Percentiles rank a stretch among this genome's conserved stretches.
These are phyloP conservation scores for Orgyia antiqua DNA, from an alignment of 2,888 invertebrate species.

Conservation along the genomic window DNA sequence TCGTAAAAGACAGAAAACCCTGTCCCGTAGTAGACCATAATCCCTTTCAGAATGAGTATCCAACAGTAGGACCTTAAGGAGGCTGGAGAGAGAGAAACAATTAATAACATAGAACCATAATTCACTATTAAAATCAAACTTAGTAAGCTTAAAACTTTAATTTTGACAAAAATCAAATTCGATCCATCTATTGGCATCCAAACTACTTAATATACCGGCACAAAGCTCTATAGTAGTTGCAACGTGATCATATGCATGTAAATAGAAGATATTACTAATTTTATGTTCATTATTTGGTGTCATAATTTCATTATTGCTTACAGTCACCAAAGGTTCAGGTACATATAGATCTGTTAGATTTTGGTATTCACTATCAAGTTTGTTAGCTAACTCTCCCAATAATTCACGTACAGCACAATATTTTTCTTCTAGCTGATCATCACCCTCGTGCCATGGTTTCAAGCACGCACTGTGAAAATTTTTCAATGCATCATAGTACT, in stretches of 20 bases:
- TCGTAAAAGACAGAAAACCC: no score
- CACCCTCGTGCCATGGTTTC: constrained; percentile 58
- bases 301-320: not conserved
- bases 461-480: constrained; percentile 44
- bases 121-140: no score
- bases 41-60: no score
- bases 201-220: constrained; percentile 56
- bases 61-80: no score
- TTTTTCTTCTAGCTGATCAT: constrained; percentile 45
- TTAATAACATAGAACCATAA: no score
- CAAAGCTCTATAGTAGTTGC: constrained; percentile 43
- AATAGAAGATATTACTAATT: constrained; percentile 45
- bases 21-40: no score
- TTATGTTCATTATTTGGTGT: constrained; percentile 16
- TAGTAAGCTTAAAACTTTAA: no score
- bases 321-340: not conserved
- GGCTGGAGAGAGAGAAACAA: no score
- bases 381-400: constrained; percentile 44
- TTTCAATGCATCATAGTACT: constrained; percentile 44
- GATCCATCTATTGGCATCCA: constrained; percentile 63
- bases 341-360: constrained; percentile 18
- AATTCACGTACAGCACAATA: constrained; percentile 42
- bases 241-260: constrained; percentile 48
- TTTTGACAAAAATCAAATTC: constrained; percentile 65
- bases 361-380: constrained; percentile 46